Base-by-base conservation (phyloP, 53 echinoderm and acorn worm species). In the Actinopyga echinites region DNA sequence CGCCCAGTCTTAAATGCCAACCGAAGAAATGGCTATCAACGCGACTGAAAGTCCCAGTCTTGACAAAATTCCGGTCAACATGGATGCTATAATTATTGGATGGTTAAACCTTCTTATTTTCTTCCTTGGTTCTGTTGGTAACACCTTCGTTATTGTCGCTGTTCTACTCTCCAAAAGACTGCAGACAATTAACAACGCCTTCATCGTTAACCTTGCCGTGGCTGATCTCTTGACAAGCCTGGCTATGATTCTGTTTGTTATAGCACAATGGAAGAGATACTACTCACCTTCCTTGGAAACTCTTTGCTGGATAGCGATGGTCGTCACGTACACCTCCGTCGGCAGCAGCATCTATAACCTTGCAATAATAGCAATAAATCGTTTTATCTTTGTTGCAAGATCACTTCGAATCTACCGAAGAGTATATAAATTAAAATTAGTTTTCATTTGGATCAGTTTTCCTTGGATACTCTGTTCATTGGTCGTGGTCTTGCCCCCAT, bases 171-270 rank as follows among this genome's bases (percentile, higher is more conserved):
- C 89, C 59, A 82, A 74, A 42, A 88, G 83, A 58, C 82, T 89
- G 33, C 86, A 82, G 13, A 85, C 85, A 8, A 28, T 85, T 52
- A 88, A 85, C 60, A 92, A 92, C 63, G 92, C 86, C 6, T 92
- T 88, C 86, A 88, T 92, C 56, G 89, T 92, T 23, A 92, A 71
- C 69, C 83, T 92, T 33, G 82, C 85, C 45, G 15, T 85, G 0
- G 85, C 88, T 44, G 92, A 92, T 74, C 43, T 92, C 1, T 11
- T 92, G 33, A 88, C 92, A 2, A 74, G 80, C 24, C 28, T 88
- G n/a, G 78, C 64, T 28, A 65, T 85, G 15, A 67, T 85, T 23
- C 57, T 71, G 64, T 73, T 85, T 23, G 54, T 88, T 22, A 82
- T 85, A 9, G 92, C 85, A 17, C 42, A 88, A 24, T 65, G 85